Evolutionary conservation across 2,113 vertebrate species (phyloP), one percentile per base, ranked within the genome.

Genomic region (Nanorana parkeri): DNA sequence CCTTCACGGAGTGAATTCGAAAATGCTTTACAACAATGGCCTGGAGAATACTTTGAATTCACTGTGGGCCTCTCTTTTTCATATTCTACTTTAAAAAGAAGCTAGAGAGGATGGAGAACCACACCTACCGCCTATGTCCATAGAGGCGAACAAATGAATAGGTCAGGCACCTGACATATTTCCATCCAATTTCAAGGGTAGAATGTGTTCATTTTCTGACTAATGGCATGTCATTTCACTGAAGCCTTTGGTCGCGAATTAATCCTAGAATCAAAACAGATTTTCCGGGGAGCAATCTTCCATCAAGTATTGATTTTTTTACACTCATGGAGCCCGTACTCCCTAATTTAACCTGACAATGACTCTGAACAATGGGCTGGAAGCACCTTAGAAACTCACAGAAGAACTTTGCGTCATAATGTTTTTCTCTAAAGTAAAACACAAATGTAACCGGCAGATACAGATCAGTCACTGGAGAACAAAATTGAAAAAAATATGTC

Each of bases 251-350:
- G 95, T 98, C 86, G 90, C 89, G 92, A 99, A 99, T 99, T 98
- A 99, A 99, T 98, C 95, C 96, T 98, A 93, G 95, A 99, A 99
- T 99, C 96, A 99, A 98, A 99, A 99, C 98, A 99, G 96, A 99
- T 99, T 99, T 99, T 99, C 96, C 91, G 87, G 95, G 95, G 97
- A 98, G 96, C 96, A 99, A 97, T 98, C 97, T 97, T 96, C 96
- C 98, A 98, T 99, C 96, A 98, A 97, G 96, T 98, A 99, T 99
- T 97, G 98, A 99, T 99, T 99, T 97, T 97, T 97, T 97, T 98
- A 98, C 96, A 99, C 96, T 98, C 95, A 95, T 95, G 88, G 96
- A 96, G 95, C 95, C 95, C 96, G 98, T 99, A 97, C 95, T 98
- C 96, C 95, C 96, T 99, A 99, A 99, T 99, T 99, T 99, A 98